Evolutionary conservation across 2,888 invertebrate species (phyloP).

Genomic region (Empis livida): DNA sequence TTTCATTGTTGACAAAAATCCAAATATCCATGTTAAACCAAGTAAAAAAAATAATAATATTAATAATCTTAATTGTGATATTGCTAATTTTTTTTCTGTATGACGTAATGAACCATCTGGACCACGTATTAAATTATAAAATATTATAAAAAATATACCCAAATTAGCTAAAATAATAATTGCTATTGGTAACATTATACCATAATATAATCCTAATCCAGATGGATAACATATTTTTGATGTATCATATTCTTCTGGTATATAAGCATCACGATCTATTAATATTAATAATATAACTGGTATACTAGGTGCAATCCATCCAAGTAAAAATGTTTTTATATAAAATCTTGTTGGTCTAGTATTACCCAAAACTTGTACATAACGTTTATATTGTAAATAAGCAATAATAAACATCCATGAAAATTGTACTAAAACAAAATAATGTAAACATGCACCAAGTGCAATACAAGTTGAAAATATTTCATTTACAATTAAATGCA

Average conservation of each 20-base stretch:
- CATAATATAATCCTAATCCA: slow-evolving; percentile 38
- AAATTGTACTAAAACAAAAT: slow-evolving; percentile 53
- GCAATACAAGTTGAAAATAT: slow-evolving; percentile 38
- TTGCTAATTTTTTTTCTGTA: slow-evolving; percentile 19
- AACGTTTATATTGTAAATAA: slow-evolving; percentile 51
- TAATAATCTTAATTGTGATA: slow-evolving; percentile 43
- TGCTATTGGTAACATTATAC: slow-evolving; percentile 42
- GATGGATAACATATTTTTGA: slow-evolving; percentile 42
- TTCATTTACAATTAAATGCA: slow-evolving; percentile 23
- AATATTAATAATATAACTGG: slow-evolving; percentile 40
- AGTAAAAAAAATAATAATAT: slow-evolving; percentile 46
- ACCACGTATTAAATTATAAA: slow-evolving; percentile 39
- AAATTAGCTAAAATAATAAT: slow-evolving; percentile 41
- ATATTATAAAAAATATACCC: slow-evolving; percentile 41
- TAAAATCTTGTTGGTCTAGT: slow-evolving; percentile 46
- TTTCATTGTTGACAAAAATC: slow-evolving; percentile 40
- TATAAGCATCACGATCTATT: slow-evolving; percentile 38
- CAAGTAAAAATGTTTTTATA: slow-evolving; percentile 45
- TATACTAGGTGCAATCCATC: slow-evolving; percentile 48
- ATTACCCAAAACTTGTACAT: slow-evolving; percentile 49
- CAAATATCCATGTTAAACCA: slow-evolving; percentile 50
- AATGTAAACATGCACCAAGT: slow-evolving; percentile 51
- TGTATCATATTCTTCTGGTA: slow-evolving; percentile 22
- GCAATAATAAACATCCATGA: slow-evolving; percentile 63
- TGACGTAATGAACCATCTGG: slow-evolving; percentile 40